A percentile compares a stretch with the other conserved stretches of the same genome.
phyloP scores from a whole-genome alignment of 2,888 invertebrate genomes.

The Hedya salicella region DNA sequence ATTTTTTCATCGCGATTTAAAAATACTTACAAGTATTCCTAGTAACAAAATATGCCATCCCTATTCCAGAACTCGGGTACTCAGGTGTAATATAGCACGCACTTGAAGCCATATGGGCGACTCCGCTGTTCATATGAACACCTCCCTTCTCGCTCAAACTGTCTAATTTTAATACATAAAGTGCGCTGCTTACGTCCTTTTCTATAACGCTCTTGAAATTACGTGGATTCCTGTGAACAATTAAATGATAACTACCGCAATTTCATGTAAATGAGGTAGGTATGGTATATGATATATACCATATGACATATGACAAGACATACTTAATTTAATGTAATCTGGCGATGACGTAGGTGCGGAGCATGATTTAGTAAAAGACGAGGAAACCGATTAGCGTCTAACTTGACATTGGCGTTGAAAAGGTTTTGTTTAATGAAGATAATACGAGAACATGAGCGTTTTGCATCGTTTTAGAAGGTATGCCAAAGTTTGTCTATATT shows the following conservation, averaged over 20 bases:
- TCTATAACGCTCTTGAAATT: conserved; percentile 19
- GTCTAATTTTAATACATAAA: background rate
- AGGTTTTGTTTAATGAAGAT: too few relatives aligned
- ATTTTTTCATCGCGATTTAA: too few relatives aligned
- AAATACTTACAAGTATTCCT: background rate
- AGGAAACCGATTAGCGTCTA: too few relatives aligned
- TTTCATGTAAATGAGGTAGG: conserved; percentile 12
- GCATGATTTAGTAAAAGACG: background rate
- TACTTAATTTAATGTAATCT: background rate
- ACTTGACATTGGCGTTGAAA: too few relatives aligned
- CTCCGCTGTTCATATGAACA: conserved; percentile 13
- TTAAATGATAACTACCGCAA: conserved; percentile 32
- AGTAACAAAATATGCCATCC: background rate
- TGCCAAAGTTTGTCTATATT: too few relatives aligned
- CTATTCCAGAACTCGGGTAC: background rate
- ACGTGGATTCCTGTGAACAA: conserved; percentile 17
- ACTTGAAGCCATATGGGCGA: conserved; percentile 18
- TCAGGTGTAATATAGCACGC: conserved; percentile 13
- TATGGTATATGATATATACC: background rate
- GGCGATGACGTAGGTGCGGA: background rate
- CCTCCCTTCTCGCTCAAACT: background rate
- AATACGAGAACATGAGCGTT: too few relatives aligned
- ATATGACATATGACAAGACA: too few relatives aligned
- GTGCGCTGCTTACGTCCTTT: background rate
- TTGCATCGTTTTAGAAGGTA: too few relatives aligned